These are phyloP conservation scores for Potamilus streckersoni DNA, from an alignment of 1,140 invertebrate genomes.

Conservation along the genomic window DNA sequence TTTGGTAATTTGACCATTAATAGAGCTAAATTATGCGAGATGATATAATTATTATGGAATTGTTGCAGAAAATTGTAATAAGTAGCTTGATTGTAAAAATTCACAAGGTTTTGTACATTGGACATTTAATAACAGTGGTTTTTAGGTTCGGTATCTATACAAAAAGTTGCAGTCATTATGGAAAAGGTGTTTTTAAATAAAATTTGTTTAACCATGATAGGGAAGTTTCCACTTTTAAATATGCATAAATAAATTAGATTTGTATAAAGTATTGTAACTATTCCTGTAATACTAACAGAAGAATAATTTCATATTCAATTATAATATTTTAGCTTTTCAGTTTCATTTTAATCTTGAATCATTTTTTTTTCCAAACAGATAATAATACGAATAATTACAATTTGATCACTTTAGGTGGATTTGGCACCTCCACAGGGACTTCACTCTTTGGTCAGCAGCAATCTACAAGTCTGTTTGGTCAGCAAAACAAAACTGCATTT, in stretches of 20 bases:
- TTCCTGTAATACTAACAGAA: not conserved
- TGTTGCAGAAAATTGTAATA: no score
- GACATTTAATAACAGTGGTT: no score
- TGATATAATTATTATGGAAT: no score
- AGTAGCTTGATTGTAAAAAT: no score
- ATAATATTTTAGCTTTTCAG: constrained; percentile 6
- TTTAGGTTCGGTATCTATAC: no score
- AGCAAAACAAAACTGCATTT: constrained; percentile 46
- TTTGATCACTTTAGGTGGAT: constrained; percentile 20
- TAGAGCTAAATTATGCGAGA: no score
- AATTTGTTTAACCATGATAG: no score
- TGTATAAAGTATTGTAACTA: constrained; percentile 5
- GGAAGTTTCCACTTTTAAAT: not conserved
- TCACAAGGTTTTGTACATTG: no score
- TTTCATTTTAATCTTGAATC: constrained; percentile 1
- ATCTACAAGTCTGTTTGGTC: constrained; percentile 59
- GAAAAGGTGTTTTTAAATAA: no score
- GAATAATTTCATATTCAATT: constrained; percentile 2
- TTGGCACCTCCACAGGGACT: constrained; percentile 49
- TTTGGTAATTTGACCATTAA: no score
- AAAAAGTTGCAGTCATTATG: no score
- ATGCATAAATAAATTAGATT: not conserved
- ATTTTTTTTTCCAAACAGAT: not conserved
- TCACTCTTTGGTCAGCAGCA: constrained; percentile 43
- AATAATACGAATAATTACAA: not conserved